Evolutionary conservation across 1,140 invertebrate genomes (phyloP), one percentile per base, ranked within the genome.

Genomic region (Diorhabda elongata): DNA sequence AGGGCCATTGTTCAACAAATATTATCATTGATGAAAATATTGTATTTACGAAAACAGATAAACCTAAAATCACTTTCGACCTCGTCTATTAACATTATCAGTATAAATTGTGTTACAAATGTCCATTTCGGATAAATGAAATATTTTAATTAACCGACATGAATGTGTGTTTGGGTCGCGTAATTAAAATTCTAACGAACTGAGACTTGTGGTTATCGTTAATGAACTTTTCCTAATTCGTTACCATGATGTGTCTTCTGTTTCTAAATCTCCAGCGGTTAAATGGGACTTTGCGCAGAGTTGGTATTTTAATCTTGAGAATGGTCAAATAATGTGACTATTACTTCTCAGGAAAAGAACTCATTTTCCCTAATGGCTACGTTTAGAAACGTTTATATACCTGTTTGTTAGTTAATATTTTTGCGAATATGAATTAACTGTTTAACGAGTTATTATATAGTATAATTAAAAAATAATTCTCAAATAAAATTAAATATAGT

Each of bases 81-180:
- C 8, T 52, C 45, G 45, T 9, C 45, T 6, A 2, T 52, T 5
- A 52, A 52, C 8, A 52, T 6, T 52, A 52, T 52, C 45, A 9
- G 45, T 52, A 52, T 52, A 9, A 52, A 52, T 52, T 6, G 45
- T 9, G 45, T 52, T 52, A 9, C 45, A 52, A 52, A 52, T 60
- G 59, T 60, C 59, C 59, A 60, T 60, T 60, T 60, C 5, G 59
- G 41, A 60, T 60, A 60, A 60, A 60, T 60, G 59, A 60, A 60
- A 60, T 60, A 60, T 60, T 60, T 60, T 60, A 60, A 60, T 60
- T 41, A 60, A 60, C 7, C 59, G 7, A 7, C 59, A 26, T 8
- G 41, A 60, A 59, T 41, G 59, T 42, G 59, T 5, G 42, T 42
- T 41, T 41, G 59, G 59, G 59, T 60, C 42, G 59, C 59, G 42